Conservation (phyloP, 2,113 vertebrate species). For the Cebus imitator region DNA sequence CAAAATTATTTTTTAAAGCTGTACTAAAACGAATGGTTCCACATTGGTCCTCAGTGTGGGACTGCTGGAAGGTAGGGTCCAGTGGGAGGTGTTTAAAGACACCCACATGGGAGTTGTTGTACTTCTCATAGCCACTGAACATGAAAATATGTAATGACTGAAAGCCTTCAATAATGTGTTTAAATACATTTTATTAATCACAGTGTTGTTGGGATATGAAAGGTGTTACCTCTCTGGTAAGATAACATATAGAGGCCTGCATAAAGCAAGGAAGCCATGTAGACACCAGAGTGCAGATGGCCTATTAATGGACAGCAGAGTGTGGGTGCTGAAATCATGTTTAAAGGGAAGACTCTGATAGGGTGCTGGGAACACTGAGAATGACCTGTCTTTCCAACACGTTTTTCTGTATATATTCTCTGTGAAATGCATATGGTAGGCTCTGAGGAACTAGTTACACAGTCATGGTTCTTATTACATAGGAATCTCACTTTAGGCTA, state of each 20-base stretch:
- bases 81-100: not conserved
- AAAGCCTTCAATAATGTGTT: not conserved
- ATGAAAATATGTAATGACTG: not conserved
- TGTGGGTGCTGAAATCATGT: not conserved
- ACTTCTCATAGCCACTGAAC: not conserved
- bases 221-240: not conserved
- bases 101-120: not conserved
- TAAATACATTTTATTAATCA: conserved; percentile 22
- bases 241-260: not conserved
- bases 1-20: too few relatives aligned
- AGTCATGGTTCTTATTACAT: not conserved
- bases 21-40: too few relatives aligned
- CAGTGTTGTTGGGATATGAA: not conserved
- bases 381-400: not conserved
- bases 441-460: not conserved
- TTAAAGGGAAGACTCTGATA: not conserved
- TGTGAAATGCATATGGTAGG: not conserved
- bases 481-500: not conserved
- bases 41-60: not conserved
- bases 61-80: not conserved
- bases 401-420: not conserved
- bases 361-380: not conserved
- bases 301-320: not conserved
- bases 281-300: not conserved
- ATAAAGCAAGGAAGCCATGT: not conserved